Evolutionary conservation across 2,888 invertebrate genomes (phyloP).

Genomic region (Ormyrus nitidulus): DNA sequence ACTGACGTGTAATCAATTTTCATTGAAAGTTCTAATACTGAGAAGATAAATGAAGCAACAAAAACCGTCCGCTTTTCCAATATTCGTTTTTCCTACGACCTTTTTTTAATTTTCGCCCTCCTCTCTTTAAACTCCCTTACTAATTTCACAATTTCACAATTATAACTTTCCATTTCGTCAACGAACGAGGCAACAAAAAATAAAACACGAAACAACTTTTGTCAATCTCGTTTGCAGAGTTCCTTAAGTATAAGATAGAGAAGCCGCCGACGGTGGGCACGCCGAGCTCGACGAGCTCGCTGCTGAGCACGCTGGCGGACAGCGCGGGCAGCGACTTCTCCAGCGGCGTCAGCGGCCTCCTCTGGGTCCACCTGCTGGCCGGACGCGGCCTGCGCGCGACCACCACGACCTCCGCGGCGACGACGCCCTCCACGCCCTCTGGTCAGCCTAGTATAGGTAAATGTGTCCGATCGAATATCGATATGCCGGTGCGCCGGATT

Average conservation of each 20-base stretch:
- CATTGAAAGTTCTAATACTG: background rate
- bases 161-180: background rate
- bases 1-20: constrained; percentile 30
- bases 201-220: background rate
- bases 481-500: too few species aligned
- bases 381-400: constrained; percentile 90
- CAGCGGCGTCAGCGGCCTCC: constrained; percentile 87
- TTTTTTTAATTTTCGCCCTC: background rate
- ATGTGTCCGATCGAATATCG: constrained; percentile 25
- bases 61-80: background rate
- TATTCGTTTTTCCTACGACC: background rate
- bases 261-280: constrained; percentile 80
- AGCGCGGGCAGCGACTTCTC: constrained; percentile 72
- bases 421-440: constrained; percentile 82
- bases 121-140: too few species aligned
- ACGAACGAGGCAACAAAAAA: background rate
- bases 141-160: too few species aligned
- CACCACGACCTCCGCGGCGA: constrained; percentile 82
- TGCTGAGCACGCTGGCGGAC: constrained; percentile 72
- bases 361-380: constrained; percentile 92
- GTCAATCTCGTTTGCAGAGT: constrained; percentile 79
- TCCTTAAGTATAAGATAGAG: constrained; percentile 93
- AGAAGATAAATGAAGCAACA: background rate
- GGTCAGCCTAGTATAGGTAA: constrained; percentile 74
- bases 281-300: constrained; percentile 77